Conservation (phyloP, 2,113 vertebrate genomes). For the Corythornis vintsioides region DNA sequence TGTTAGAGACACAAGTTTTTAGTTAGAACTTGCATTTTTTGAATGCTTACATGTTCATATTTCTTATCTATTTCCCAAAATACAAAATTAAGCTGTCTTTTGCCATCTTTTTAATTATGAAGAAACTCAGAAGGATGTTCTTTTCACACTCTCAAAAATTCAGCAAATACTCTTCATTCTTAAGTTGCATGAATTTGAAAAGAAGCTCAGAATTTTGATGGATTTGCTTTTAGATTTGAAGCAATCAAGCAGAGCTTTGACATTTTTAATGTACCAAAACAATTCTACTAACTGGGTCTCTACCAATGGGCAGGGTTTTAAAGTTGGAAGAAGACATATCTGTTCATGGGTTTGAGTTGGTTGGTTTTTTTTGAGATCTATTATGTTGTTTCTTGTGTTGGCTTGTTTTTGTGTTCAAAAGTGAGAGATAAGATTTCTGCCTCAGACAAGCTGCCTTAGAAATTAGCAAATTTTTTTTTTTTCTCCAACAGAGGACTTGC, state of each 20-base stretch:
- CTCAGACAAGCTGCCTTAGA: neutral
- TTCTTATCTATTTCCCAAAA: neutral
- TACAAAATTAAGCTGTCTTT: neutral
- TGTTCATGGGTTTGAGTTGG: neutral
- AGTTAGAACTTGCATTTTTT: neutral
- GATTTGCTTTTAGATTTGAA: neutral
- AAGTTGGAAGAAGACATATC: neutral
- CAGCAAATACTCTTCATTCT: neutral
- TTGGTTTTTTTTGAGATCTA: neutral
- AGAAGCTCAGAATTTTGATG: neutral
- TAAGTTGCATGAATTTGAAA: neutral
- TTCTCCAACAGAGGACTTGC: neutral
- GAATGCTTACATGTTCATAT: neutral
- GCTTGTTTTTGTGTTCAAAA: neutral
- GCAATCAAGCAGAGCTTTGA: neutral
- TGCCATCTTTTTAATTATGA: neutral
- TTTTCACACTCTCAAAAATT: neutral
- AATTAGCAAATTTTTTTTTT: neutral
- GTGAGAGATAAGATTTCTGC: neutral
- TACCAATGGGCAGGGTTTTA: neutral
- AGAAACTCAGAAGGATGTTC: neutral
- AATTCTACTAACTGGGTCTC: neutral
- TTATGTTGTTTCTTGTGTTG: neutral
- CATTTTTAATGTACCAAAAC: neutral
- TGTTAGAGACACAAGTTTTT: neutral